A percentile compares a stretch with the other conserved stretches of the same genome.
These are phyloP conservation scores for Phaethon lepturus DNA, from an alignment of 2,113 vertebrate species.

Conservation along the genomic window DNA sequence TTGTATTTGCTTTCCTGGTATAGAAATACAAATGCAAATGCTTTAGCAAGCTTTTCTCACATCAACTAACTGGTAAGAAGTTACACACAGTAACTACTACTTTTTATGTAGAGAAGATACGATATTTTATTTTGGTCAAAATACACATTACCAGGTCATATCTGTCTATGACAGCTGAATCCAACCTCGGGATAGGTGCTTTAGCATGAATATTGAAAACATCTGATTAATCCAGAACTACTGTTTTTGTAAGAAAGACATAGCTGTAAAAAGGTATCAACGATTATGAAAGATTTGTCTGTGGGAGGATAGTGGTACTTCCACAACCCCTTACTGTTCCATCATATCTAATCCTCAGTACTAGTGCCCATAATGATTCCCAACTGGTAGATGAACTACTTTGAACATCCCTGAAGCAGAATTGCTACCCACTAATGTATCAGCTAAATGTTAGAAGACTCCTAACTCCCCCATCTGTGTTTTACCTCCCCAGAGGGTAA, in stretches of 20 bases:
- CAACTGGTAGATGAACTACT: constrained; percentile 55
- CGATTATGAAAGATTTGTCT: neutral
- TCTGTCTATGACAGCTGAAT: neutral
- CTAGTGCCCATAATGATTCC: constrained; percentile 28
- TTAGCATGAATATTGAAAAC: neutral
- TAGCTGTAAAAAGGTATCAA: neutral
- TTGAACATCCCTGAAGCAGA: constrained; percentile 63
- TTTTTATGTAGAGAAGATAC: neutral
- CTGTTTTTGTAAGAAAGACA: neutral
- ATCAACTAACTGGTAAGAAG: neutral
- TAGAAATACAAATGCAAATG: neutral
- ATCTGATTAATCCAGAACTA: neutral
- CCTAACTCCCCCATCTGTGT: constrained; percentile 82
- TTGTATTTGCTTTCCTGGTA: neutral
- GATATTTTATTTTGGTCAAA: neutral
- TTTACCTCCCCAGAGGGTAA: constrained; percentile 83
- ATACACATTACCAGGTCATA: neutral
- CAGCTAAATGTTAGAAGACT: constrained; percentile 77
- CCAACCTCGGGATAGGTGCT: neutral
- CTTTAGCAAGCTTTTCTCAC: neutral
- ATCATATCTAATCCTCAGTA: constrained; percentile 42
- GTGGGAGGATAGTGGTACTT: neutral
- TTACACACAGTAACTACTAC: neutral
- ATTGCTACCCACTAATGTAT: constrained; percentile 73
- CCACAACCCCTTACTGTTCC: constrained; percentile 37